Evolutionary conservation across 2,113 vertebrate species (phyloP).

Genomic region (Upupa epops): DNA sequence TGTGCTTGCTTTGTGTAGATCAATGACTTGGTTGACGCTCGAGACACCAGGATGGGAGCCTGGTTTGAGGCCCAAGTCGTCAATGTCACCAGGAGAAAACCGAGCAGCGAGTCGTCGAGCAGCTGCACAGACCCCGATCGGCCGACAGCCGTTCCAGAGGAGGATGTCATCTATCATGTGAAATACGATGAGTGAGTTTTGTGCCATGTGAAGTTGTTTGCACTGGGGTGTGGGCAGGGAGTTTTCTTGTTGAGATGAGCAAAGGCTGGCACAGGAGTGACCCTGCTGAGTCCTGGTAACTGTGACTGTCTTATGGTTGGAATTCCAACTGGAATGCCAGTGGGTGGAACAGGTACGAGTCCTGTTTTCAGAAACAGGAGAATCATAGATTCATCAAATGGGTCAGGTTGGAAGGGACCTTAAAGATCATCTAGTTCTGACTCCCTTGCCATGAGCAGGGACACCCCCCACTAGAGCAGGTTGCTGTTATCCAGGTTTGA

Average conservation of each 20-base stretch:
- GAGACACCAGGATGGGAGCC: conserved; percentile 91
- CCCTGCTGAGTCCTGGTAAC: not conserved
- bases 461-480: no score
- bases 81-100: conserved; percentile 79
- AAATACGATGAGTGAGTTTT: conserved; percentile 95
- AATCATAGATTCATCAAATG: no score
- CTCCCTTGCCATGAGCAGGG: no score
- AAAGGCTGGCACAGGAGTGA: not conserved
- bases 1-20: conserved; percentile 70
- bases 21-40: conserved; percentile 90
- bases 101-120: not conserved
- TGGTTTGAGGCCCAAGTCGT: conserved; percentile 95
- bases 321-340: not conserved
- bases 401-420: no score
- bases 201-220: not conserved
- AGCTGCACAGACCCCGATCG: not conserved
- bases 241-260: not conserved
- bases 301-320: not conserved
- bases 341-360: not conserved
- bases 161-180: conserved; percentile 86
- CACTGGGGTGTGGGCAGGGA: not conserved
- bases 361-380: not conserved
- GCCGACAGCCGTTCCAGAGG: conserved; percentile 18
- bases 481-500: not conserved
- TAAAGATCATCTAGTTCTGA: no score